Evolutionary conservation across 2,888 invertebrate genomes (phyloP).

Genomic region (Idaea aversata): DNA sequence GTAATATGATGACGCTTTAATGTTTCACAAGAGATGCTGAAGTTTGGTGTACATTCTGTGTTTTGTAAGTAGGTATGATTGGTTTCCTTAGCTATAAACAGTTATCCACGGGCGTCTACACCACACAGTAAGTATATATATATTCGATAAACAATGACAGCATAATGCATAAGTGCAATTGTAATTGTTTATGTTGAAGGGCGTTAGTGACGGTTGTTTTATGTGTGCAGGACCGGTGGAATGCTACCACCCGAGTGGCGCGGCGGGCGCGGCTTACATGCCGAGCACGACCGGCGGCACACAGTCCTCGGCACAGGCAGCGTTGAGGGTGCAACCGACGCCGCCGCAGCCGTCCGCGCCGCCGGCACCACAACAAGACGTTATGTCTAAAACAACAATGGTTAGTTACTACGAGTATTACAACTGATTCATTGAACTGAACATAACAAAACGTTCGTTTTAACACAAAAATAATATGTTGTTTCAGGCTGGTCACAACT

Average conservation of each 20-base stretch:
- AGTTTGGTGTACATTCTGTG: conserved; percentile 12
- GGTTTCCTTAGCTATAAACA: conserved; percentile 65
- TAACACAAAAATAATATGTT: conserved; percentile 62
- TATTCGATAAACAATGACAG: not conserved
- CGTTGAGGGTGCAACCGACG: conserved; percentile 59
- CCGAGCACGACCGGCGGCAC: conserved; percentile 52
- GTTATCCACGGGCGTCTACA: conserved; percentile 77
- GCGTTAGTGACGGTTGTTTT: not conserved
- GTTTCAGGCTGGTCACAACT: conserved; percentile 67
- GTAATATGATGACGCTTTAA: conserved; percentile 28
- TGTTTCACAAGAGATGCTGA: conserved; percentile 24
- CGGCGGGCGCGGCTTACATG: conserved; percentile 60
- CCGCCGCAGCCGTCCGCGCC: conserved; percentile 68
- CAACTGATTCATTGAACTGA: too few species aligned
- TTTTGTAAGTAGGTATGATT: conserved; percentile 15
- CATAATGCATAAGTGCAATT: not conserved
- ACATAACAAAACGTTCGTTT: conserved; percentile 62
- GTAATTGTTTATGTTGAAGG: not conserved
- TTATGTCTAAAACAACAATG: conserved; percentile 64
- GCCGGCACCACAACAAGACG: conserved; percentile 64
- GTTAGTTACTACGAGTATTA: conserved; percentile 32
- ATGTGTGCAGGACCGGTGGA: conserved; percentile 63
- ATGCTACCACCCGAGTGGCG: conserved; percentile 66
- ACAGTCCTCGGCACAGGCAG: conserved; percentile 52
- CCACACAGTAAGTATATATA: conserved; percentile 68